Evolutionary conservation across 2,797 vertebrate genomes (phyloP).

Genomic region (Peromyscus melanophrys): DNA sequence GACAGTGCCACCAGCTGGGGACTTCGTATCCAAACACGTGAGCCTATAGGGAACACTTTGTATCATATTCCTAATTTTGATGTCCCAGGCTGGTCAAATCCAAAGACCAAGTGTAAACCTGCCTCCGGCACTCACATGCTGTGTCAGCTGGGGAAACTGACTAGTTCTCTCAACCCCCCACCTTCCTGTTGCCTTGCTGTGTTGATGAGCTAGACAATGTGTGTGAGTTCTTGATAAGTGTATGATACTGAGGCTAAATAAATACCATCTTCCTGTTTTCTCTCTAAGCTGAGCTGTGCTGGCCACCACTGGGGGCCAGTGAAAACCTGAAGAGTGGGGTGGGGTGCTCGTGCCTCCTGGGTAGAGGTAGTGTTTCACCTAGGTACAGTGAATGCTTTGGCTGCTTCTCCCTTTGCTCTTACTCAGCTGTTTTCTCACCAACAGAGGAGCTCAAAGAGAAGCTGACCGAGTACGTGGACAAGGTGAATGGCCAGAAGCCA

Average conservation of each 20-base stretch:
- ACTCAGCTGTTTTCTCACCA: conserved; percentile 42
- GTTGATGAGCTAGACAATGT: neutral
- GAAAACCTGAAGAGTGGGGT: neutral
- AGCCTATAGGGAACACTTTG: neutral
- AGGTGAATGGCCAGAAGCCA: conserved; percentile 93
- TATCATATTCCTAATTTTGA: neutral
- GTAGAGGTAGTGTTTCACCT: neutral
- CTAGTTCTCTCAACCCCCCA: neutral
- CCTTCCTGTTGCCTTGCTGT: neutral
- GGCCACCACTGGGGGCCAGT: neutral
- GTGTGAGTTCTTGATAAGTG: neutral
- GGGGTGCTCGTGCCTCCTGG: neutral
- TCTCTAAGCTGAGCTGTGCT: neutral
- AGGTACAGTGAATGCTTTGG: no score
- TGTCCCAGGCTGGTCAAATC: neutral
- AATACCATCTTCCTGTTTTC: neutral
- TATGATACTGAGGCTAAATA: accelerated
- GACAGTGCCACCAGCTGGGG: neutral
- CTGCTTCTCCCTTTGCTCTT: no score
- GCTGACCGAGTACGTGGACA: conserved; percentile 94
- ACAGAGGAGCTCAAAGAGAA: conserved; percentile 98
- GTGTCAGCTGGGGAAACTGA: neutral
- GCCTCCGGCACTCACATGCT: neutral
- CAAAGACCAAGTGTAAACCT: neutral
- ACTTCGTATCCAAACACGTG: no score